These are phyloP conservation scores for Heliconius congener DNA, from an alignment of 1,140 invertebrate genomes.

Conservation along the genomic window DNA sequence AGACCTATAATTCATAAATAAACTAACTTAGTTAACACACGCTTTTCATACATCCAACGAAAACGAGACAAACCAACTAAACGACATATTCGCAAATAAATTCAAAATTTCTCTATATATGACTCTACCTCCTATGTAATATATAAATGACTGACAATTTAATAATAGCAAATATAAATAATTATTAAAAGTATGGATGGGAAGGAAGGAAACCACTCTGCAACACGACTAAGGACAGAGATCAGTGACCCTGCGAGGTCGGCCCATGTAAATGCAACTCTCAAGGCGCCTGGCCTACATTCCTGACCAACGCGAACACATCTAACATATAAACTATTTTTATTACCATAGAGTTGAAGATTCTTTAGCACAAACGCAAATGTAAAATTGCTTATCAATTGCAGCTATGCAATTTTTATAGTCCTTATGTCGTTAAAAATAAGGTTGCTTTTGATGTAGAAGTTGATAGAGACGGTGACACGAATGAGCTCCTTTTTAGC, in stretches of 20 bases:
- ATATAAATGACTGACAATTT: background rate
- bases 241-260: conserved; percentile 53
- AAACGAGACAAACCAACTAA: background rate
- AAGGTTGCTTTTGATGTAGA: conserved; percentile 40
- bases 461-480: conserved; percentile 45
- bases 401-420: conserved; percentile 39
- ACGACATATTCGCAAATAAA: background rate
- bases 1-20: background rate
- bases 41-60: background rate
- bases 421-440: conserved; percentile 27
- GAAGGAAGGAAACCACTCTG: conserved; percentile 56
- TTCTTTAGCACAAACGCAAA: conserved; percentile 22
- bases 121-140: background rate
- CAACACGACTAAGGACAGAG: conserved; percentile 54
- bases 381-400: conserved; percentile 27
- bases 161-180: conserved; percentile 12
- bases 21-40: background rate
- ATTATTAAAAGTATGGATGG: conserved; percentile 41
- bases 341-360: conserved; percentile 17
- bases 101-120: background rate
- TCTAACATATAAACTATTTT: conserved; percentile 21
- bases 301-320: conserved; percentile 30
- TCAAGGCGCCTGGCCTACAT: conserved; percentile 53
- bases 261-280: conserved; percentile 55
- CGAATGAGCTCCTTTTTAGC: conserved; percentile 51